Evolutionary conservation across 2,888 invertebrate species (phyloP).

Genomic region (Amiota mariae): DNA sequence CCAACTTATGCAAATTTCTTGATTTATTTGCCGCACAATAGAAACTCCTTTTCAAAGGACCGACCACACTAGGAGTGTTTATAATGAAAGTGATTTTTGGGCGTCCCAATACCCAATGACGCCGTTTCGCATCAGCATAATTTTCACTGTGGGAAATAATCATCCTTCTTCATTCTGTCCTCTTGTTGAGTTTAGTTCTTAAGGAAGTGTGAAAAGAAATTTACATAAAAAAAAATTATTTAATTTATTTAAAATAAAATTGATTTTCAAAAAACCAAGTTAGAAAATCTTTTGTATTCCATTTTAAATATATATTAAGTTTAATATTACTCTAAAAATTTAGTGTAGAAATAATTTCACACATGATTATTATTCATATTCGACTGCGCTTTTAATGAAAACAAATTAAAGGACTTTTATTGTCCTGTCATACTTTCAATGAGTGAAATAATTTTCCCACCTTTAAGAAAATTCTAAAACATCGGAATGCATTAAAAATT

Average conservation of each 20-base stretch:
- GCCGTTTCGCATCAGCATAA: constrained; percentile 22
- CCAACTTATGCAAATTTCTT: constrained; percentile 44
- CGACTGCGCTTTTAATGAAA: no score
- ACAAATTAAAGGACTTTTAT: no score
- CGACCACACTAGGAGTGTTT: constrained; percentile 37
- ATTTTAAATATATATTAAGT: neutral
- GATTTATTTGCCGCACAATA: constrained; percentile 19
- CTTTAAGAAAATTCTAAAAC: no score
- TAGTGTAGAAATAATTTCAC: no score
- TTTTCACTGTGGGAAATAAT: constrained; percentile 34
- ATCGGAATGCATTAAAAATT: no score
- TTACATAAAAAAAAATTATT: constrained; percentile 24
- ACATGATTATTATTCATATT: no score
- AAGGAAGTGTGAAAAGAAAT: constrained; percentile 12
- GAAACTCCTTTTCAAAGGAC: constrained; percentile 38
- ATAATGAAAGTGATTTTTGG: constrained; percentile 26
- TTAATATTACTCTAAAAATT: neutral
- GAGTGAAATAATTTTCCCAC: no score
- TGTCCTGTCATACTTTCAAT: no score
- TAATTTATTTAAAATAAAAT: constrained; percentile 5
- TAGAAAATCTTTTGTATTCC: neutral
- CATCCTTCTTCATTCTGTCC: no score
- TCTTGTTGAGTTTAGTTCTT: no score
- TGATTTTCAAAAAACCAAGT: neutral
- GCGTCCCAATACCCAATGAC: constrained; percentile 1